These are phyloP conservation scores for Poecilia picta DNA, from an alignment of 2,797 vertebrate species.

Conservation along the genomic window DNA sequence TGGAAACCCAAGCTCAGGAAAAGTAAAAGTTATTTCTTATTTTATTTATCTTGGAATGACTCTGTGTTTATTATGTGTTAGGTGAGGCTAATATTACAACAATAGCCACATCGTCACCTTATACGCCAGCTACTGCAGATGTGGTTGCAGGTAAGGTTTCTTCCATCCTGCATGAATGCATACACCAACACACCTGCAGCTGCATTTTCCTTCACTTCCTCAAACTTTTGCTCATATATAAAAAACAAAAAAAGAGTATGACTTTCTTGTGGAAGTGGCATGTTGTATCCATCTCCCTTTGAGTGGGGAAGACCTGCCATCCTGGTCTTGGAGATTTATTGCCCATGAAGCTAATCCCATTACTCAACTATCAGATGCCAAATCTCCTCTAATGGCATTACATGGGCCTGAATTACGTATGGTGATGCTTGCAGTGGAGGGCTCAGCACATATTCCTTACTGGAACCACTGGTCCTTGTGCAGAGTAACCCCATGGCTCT, in stretches of 20 bases:
- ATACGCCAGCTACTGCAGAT: slow-evolving; percentile 9
- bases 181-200: neutral
- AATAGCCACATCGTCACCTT: slow-evolving; percentile 17
- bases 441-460: slow-evolving; percentile 76
- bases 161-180: neutral
- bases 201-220: neutral
- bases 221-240: neutral
- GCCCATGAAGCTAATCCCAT: slow-evolving; percentile 79
- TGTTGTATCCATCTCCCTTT: slow-evolving; percentile 37
- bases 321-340: slow-evolving; percentile 66
- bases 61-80: slow-evolving; percentile 34
- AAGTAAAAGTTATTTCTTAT: neutral
- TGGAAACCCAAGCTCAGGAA: neutral
- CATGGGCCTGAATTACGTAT: slow-evolving; percentile 76
- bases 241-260: neutral
- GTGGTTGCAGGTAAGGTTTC: neutral
- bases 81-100: slow-evolving; percentile 26
- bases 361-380: slow-evolving; percentile 89
- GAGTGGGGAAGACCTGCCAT: slow-evolving; percentile 65
- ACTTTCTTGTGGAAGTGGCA: slow-evolving; percentile 33
- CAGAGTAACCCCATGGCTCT: slow-evolving; percentile 62
- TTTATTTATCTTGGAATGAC: neutral
- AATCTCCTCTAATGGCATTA: slow-evolving; percentile 87
- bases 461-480: slow-evolving; percentile 70
- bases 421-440: slow-evolving; percentile 79